A percentile compares a stretch with the other conserved stretches of the same genome.
Conservation (phyloP, 2,113 vertebrate genomes). For the Caretta caretta region DNA sequence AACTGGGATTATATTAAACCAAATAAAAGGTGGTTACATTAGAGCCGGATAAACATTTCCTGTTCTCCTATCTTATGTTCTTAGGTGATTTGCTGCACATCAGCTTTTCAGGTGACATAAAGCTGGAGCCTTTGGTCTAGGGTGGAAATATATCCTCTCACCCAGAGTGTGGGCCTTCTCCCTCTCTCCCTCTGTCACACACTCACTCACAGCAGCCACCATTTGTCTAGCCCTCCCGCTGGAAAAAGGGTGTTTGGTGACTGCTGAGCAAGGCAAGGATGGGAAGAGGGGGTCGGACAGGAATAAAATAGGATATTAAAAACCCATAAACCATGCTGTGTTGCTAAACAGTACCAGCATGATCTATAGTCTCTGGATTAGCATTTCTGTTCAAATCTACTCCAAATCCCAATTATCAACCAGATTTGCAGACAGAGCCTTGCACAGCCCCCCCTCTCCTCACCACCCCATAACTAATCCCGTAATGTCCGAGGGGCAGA, state of each 20-base stretch:
- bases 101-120: slow-evolving; percentile 45
- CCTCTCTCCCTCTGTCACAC: background rate
- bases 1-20: slow-evolving; percentile 3
- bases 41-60: slow-evolving; percentile 54
- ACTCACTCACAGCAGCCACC: background rate
- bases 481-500: background rate
- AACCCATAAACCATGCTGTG: slow-evolving; percentile 76
- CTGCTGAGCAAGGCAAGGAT: slow-evolving; percentile 75
- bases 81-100: slow-evolving; percentile 59
- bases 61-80: slow-evolving; percentile 63
- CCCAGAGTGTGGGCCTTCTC: background rate
- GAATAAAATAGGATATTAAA: slow-evolving; percentile 80
- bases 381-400: slow-evolving; percentile 67
- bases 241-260: slow-evolving; percentile 54
- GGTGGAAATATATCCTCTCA: slow-evolving; percentile 34
- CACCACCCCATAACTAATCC: background rate
- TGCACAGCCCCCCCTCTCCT: background rate
- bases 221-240: slow-evolving; percentile 52
- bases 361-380: slow-evolving; percentile 63
- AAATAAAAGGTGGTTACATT: slow-evolving; percentile 59
- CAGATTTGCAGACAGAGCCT: slow-evolving; percentile 25
- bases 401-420: slow-evolving; percentile 56
- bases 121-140: slow-evolving; percentile 31
- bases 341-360: slow-evolving; percentile 76
- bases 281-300: slow-evolving; percentile 63